These are phyloP conservation scores for Scartelaos histophorus DNA, from an alignment of 2,113 vertebrate genomes.

Conservation along the genomic window DNA sequence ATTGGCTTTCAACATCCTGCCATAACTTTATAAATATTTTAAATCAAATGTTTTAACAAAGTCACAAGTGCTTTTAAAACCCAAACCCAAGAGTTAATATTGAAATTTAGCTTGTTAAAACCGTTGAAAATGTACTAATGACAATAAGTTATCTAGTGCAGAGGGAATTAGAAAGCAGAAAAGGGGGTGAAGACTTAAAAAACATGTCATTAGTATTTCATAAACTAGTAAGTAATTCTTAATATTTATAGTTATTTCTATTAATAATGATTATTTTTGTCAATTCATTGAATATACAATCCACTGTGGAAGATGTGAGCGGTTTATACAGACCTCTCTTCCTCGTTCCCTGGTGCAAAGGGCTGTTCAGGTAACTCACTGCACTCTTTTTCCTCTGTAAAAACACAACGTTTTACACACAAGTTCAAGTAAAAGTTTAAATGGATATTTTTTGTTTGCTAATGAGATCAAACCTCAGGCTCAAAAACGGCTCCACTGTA, in stretches of 20 bases:
- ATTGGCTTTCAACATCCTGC: background rate
- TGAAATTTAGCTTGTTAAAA: background rate
- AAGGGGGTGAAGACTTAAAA: background rate
- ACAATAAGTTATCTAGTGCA: slow-evolving; percentile 15
- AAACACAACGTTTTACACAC: background rate
- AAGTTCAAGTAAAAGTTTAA: background rate
- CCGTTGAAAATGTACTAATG: background rate
- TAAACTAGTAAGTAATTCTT: slow-evolving; percentile 10
- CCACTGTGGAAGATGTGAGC: background rate
- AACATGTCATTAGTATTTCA: slow-evolving; percentile 30
- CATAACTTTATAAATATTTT: background rate
- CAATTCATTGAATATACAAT: background rate
- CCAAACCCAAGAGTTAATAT: background rate
- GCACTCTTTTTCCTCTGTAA: slow-evolving; percentile 95
- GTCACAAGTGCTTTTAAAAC: slow-evolving; percentile 3
- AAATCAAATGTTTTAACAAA: background rate
- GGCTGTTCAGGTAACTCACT: slow-evolving; percentile 98
- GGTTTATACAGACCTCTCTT: slow-evolving; percentile 89
- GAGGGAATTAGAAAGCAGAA: slow-evolving; percentile 42
- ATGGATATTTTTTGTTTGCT: background rate
- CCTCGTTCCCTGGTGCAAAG: slow-evolving; percentile 93
- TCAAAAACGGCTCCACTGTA: slow-evolving; percentile 98
- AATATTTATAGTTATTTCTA: background rate
- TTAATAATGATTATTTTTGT: background rate
- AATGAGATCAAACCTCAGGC: slow-evolving; percentile 85